Evolutionary conservation across 2,888 invertebrate species (phyloP), one percentile per base, ranked within the genome.

Genomic region (Cryptocheilus praepositus): DNA sequence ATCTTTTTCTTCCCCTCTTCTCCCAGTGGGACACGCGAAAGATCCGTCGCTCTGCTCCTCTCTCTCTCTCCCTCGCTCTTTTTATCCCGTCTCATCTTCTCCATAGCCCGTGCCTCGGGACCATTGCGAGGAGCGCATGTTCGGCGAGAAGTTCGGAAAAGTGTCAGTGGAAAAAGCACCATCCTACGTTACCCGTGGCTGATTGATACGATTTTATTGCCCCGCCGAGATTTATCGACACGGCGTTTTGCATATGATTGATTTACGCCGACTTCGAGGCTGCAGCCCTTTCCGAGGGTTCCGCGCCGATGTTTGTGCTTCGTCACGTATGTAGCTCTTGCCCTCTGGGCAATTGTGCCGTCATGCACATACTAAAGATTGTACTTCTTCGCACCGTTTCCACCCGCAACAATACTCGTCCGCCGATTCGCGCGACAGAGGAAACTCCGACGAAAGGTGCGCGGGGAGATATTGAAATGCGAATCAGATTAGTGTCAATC

Each of bases 161-260:
- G 77, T 73, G 71, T 76, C 70, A 67, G 71, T 68, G 70, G 64
- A 73, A 77, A 76, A 71, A 75, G 67, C 19, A 44, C 8, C 43
- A 55, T 53, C 52, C 60, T 36, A 36, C 73, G 64, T 66, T 67
- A 67, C 75, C 58, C 68, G 64, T 60, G 69, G 57, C 79, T 83
- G 85, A 86, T 85, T 82, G 85, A 84, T 85, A 82, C 80, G 76
- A 82, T 82, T 85, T 85, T 82, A 84, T 84, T 81, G 79, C 74
- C 61, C 25, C 63, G 67, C 54, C 52, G 66, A 65, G 78, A 79
- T 82, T 81, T 76, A 79, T 78, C 74, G 80, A 67, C 70, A 46
- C 62, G 59, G 70, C 69, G 65, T 59, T 79, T 76, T 77, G 73
- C 71, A 66, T 76, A 77, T 81, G 82, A 82, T 81, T 74, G 80